Percentiles rank a stretch among this genome's conserved stretches.
phyloP scores from a whole-genome alignment of 2,113 vertebrate species.

The Odocoileus virginianus region DNA sequence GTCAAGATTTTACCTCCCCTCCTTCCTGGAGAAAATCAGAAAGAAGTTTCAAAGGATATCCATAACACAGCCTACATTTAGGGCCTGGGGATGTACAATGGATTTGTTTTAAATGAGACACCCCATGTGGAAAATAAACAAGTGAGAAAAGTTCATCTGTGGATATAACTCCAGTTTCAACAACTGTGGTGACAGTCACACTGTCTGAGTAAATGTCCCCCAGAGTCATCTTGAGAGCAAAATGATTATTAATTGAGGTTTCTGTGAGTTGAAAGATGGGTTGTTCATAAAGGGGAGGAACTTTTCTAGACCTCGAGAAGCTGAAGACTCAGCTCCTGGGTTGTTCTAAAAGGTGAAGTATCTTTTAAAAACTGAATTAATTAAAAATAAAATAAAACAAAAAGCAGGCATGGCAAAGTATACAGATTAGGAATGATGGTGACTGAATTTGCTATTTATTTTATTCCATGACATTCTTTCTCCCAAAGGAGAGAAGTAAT shows the following conservation, averaged over 20 bases:
- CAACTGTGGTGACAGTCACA: background rate
- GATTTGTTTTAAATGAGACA: conserved; percentile 44
- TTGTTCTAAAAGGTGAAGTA: background rate
- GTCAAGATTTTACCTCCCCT: conserved; percentile 23
- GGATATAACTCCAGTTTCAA: conserved; percentile 24
- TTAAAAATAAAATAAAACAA: conserved; percentile 22
- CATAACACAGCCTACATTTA: background rate
- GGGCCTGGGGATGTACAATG: background rate
- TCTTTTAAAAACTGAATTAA: background rate
- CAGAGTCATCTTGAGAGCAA: conserved; percentile 7
- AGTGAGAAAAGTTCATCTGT: conserved; percentile 37
- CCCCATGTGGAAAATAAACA: conserved; percentile 43
- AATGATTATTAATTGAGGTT: conserved; percentile 40
- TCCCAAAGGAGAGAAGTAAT: conserved; percentile 10
- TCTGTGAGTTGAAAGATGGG: background rate
- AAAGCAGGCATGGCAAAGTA: background rate
- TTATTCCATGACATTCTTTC: background rate
- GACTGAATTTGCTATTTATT: background rate
- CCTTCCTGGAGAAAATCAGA: background rate
- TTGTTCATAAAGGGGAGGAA: background rate
- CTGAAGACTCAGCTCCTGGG: background rate
- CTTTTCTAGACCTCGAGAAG: background rate
- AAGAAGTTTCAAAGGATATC: conserved; percentile 24
- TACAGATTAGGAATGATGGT: background rate
- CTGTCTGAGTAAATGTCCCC: conserved; percentile 1